Base-by-base conservation (phyloP, 1,140 invertebrate species). In the Drosophila jambulina region DNA sequence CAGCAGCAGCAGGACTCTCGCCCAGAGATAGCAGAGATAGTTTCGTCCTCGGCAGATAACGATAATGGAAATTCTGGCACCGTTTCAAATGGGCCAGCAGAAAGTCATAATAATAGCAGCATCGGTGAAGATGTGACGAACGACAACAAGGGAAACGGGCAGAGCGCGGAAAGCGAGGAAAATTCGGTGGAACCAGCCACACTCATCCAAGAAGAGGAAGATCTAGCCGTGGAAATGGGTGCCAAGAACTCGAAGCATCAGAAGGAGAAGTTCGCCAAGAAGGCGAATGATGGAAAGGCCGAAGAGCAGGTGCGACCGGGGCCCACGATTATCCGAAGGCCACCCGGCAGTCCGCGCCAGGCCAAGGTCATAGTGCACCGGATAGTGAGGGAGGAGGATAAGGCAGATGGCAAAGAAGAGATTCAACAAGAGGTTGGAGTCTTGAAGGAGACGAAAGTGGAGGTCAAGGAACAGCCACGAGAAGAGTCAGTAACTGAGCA, bases 281-380 rank as follows among this genome's bases (percentile, higher is more conserved):
- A 32, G 8, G n/a, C 72, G 9, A 49, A 34, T 6, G 32, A 70
- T 34, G 49, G 62, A 62, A 42, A 36, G 25, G 21, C 48, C 19
- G 58, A 72, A 15, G 43, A 80, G n/a, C 62, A 60, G 45, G 61
- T 45, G 58, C 46, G 38, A 5, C 12, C 75, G 29, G 38, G 40
- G 25, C 38, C 61, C 38, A 59, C 61, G 6, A 43, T 54, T 17
- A 76, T 58, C 19, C 32, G 40, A 40, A 82, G 75, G 43, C 54
- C 69, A 6, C 76, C 75, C 8, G 85, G 82, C 1, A 90, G 87
- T 65, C 82, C 87, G 2, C 60, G 80, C 0, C 81, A 91, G 60
- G 91, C 68, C 27, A 92, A 92, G 68, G 91, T 92, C 27, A 92
- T 92, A 67, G 91, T 92, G 46, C 91, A 92, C 61, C 77, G 91